Conservation (phyloP, 2,797 vertebrate genomes). For the Chrosomus eos region DNA sequence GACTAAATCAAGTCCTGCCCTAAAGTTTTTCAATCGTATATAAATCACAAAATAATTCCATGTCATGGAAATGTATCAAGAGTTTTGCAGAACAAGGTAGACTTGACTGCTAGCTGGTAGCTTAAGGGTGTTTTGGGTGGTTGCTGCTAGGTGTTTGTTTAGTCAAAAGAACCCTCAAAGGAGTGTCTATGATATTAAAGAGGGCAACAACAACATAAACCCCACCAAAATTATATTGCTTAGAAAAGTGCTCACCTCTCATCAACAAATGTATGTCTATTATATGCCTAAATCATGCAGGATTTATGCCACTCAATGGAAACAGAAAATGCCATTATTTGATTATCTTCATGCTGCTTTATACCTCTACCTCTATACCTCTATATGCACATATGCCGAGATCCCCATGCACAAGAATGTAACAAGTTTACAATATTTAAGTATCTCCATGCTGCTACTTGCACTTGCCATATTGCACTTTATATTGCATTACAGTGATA, state of each 20-base stretch:
- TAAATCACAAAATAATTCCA: neutral
- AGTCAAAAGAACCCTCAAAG: neutral
- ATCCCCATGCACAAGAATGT: too few relatives aligned
- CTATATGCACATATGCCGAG: too few relatives aligned
- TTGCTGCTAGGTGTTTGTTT: neutral
- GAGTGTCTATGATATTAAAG: neutral
- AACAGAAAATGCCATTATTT: neutral
- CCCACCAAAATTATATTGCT: neutral
- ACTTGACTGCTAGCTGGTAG: neutral
- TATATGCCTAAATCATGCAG: too few relatives aligned
- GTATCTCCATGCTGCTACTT: too few relatives aligned
- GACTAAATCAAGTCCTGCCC: neutral
- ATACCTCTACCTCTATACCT: too few relatives aligned
- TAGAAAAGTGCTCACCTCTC: neutral
- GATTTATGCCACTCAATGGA: too few relatives aligned
- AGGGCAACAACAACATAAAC: neutral
- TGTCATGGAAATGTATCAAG: neutral
- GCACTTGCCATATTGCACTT: too few relatives aligned
- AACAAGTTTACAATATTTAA: too few relatives aligned
- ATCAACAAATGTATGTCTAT: neutral
- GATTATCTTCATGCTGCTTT: neutral
- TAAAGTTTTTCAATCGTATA: neutral
- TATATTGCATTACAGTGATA: too few relatives aligned
- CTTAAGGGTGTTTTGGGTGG: neutral
- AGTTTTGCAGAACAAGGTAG: neutral